phyloP scores from a whole-genome alignment of 2,888 invertebrate species.

The Acanthacorydalis orientalis region DNA sequence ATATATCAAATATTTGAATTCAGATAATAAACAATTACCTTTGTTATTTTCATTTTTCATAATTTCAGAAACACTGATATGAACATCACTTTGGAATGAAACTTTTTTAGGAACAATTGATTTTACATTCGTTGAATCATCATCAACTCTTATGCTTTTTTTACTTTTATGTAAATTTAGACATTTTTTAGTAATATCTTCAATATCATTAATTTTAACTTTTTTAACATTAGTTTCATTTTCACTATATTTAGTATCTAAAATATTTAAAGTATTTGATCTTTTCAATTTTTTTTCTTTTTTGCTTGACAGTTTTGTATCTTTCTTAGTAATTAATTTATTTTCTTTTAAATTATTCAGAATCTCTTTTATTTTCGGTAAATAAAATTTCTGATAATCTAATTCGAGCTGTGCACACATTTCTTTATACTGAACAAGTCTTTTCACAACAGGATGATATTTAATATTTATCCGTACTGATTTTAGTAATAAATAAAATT shows the following conservation, averaged over 20 bases:
- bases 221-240: conserved; percentile 9
- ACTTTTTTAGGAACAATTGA: too few relatives aligned
- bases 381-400: conserved; percentile 16
- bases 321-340: too few relatives aligned
- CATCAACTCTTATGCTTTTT: not conserved
- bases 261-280: not conserved
- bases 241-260: conserved; percentile 17
- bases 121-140: too few relatives aligned
- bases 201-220: not conserved
- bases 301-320: not conserved
- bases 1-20: not conserved
- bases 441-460: conserved; percentile 79
- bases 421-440: conserved; percentile 65
- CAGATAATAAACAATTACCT: not conserved
- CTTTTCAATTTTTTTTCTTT: conserved; percentile 10
- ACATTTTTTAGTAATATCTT: not conserved
- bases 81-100: too few relatives aligned
- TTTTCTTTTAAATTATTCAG: too few relatives aligned
- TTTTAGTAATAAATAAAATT: conserved; percentile 73
- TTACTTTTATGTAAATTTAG: not conserved
- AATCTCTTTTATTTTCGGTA: too few relatives aligned
- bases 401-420: conserved; percentile 57
- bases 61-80: not conserved
- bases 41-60: not conserved
- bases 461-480: conserved; percentile 51